These are phyloP conservation scores for Limnephilus marmoratus DNA, from an alignment of 2,888 invertebrate species.

Conservation along the genomic window DNA sequence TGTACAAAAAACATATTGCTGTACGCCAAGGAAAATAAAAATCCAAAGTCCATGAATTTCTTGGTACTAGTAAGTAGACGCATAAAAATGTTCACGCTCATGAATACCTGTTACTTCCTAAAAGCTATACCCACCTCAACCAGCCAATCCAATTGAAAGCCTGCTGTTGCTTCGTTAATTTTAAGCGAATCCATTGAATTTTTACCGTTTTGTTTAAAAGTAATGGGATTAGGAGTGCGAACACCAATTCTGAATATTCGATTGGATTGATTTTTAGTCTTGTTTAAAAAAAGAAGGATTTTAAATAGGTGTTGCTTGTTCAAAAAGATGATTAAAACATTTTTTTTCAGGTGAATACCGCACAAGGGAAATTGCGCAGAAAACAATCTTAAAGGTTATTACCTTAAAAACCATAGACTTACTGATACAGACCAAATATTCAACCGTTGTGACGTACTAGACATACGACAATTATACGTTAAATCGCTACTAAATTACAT, in stretches of 20 bases:
- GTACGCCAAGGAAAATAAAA: neutral
- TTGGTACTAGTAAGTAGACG: neutral
- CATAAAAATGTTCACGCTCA: neutral
- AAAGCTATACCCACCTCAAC: neutral
- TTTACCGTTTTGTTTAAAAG: neutral
- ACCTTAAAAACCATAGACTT: too few relatives aligned
- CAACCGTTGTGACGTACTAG: too few relatives aligned
- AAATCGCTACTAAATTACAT: too few relatives aligned
- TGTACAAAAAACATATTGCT: neutral
- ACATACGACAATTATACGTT: too few relatives aligned
- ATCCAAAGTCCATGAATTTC: too few relatives aligned
- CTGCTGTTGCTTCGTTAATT: conserved; percentile 21
- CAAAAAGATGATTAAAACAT: neutral
- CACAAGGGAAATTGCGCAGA: too few relatives aligned
- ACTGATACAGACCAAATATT: too few relatives aligned
- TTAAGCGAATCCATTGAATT: conserved; percentile 15
- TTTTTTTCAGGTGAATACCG: neutral
- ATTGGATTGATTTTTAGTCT: neutral
- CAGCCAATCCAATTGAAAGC: conserved; percentile 18
- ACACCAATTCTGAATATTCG: neutral
- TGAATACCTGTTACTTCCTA: neutral
- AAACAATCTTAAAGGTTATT: too few relatives aligned
- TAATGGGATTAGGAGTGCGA: neutral
- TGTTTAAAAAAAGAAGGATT: neutral
- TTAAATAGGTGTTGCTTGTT: neutral